Evolutionary conservation across 2,797 vertebrate species (phyloP).

Genomic region (Mionectes olivaceus): DNA sequence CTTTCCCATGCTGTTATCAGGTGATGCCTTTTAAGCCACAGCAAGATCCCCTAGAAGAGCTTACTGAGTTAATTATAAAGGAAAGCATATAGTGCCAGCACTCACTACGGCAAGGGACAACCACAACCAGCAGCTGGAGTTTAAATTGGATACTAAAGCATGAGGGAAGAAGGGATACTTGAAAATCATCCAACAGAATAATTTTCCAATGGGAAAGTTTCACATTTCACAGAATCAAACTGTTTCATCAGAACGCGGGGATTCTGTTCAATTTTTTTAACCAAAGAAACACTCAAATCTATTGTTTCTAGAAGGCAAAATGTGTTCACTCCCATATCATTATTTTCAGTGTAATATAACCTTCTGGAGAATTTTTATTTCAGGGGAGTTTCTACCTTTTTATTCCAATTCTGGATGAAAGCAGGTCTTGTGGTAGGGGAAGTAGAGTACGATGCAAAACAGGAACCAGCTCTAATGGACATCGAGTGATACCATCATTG

Average conservation of each 20-base stretch:
- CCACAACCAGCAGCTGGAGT: conserved; percentile 48
- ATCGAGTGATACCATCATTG: not conserved
- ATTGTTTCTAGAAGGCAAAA: not conserved
- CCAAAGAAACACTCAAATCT: not conserved
- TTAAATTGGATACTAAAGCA: conserved; percentile 26
- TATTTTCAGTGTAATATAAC: not conserved
- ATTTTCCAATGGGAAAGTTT: conserved; percentile 34
- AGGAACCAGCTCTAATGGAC: not conserved
- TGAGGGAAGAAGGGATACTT: conserved; percentile 1
- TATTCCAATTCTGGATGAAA: not conserved
- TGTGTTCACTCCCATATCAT: not conserved
- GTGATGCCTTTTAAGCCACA: not conserved
- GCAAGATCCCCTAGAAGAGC: not conserved
- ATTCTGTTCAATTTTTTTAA: not conserved
- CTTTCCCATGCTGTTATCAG: not conserved
- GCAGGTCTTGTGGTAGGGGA: not conserved
- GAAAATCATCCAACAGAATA: conserved; percentile 36
- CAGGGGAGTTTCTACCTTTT: not conserved
- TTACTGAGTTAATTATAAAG: not conserved
- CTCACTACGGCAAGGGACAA: not conserved
- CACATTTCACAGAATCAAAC: not conserved
- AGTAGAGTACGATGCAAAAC: not conserved
- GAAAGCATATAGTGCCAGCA: not conserved
- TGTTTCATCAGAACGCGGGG: not conserved
- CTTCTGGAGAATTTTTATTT: not conserved